A percentile compares a stretch with the other conserved stretches of the same genome.
Conservation (phyloP, 2,888 invertebrate genomes). For the Acanthopleura granulata region DNA sequence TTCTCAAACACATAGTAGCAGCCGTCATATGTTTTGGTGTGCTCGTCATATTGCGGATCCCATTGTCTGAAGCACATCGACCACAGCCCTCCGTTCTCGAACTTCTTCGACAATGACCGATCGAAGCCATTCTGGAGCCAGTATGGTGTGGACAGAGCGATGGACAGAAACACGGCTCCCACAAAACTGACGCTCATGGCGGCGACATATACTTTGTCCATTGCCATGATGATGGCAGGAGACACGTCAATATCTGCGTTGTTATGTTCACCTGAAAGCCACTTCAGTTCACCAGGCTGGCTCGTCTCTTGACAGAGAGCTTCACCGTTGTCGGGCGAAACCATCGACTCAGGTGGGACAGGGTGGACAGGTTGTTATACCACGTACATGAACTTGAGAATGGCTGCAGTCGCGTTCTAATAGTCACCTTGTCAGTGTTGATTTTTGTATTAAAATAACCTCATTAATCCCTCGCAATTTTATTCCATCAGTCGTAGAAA, state of each 20-base stretch:
- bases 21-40: not conserved
- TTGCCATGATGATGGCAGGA: not conserved
- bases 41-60: not conserved
- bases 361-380: not conserved
- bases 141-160: conserved; percentile 7
- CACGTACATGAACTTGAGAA: no score
- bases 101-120: not conserved
- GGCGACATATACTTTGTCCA: conserved; percentile 12
- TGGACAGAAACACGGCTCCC: not conserved
- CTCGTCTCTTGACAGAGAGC: not conserved
- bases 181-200: conserved; percentile 3
- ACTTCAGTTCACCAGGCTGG: not conserved
- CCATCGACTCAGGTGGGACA: not conserved
- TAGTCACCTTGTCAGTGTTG: no score
- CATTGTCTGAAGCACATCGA: not conserved
- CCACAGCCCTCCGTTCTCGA: conserved; percentile 16
- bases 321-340: not conserved
- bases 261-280: not conserved
- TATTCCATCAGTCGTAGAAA: no score
- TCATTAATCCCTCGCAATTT: no score
- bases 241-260: no score
- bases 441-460: no score
- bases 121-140: not conserved
- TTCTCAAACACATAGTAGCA: conserved; percentile 14
- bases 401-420: no score